These are phyloP conservation scores for Perca flavescens DNA, from an alignment of 2,113 vertebrate species.

Conservation along the genomic window DNA sequence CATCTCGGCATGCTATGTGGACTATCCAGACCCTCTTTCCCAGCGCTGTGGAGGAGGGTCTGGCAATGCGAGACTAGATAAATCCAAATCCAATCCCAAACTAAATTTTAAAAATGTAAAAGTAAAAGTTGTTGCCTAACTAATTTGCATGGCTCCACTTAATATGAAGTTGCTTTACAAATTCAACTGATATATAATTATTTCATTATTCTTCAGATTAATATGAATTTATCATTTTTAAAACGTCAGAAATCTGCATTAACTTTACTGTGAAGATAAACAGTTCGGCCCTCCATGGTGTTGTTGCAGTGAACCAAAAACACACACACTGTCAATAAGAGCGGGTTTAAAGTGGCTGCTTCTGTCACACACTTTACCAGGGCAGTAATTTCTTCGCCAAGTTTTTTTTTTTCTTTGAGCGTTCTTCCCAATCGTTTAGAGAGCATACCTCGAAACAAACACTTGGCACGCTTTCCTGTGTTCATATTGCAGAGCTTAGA, in stretches of 20 bases:
- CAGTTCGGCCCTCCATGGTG: background rate
- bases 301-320: constrained; percentile 19
- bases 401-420: background rate
- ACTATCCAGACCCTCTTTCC: too few species aligned
- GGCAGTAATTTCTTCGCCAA: constrained; percentile 63
- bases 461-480: constrained; percentile 45
- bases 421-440: constrained; percentile 60
- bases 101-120: background rate
- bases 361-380: constrained; percentile 54
- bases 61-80: too few species aligned
- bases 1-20: too few species aligned
- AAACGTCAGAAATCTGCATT: background rate
- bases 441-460: constrained; percentile 67
- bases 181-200: background rate
- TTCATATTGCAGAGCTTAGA: constrained; percentile 55
- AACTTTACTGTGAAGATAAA: background rate
- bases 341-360: constrained; percentile 48
- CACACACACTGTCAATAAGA: constrained; percentile 21
- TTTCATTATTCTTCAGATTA: background rate
- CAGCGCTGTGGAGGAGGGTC: too few species aligned
- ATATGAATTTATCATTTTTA: background rate
- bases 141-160: background rate
- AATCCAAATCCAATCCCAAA: background rate
- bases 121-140: background rate
- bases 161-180: background rate